A percentile compares a stretch with the other conserved stretches of the same genome.
Evolutionary conservation across 2,888 invertebrate genomes (phyloP).

Genomic region (Amblyjoppa proteus): DNA sequence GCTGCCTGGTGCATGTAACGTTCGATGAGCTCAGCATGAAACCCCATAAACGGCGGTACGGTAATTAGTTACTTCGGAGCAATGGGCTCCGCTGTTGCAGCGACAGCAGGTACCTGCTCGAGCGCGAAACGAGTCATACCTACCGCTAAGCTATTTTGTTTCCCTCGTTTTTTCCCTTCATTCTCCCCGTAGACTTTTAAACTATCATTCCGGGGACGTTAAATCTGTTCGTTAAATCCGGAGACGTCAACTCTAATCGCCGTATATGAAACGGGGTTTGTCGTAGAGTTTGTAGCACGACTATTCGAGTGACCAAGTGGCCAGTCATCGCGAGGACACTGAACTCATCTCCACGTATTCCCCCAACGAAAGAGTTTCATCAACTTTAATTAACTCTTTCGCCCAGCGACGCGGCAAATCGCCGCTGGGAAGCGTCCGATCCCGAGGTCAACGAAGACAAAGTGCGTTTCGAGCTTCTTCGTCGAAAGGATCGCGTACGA

Average conservation of each 20-base stretch:
- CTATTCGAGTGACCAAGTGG: conserved; percentile 40
- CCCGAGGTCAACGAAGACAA: conserved; percentile 15
- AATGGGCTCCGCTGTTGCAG: conserved; percentile 13
- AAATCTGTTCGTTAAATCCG: conserved; percentile 47
- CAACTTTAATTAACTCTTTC: conserved; percentile 11
- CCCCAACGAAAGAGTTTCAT: conserved; percentile 5
- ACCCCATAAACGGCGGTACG: conserved; percentile 69
- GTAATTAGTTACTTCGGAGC: conserved; percentile 68
- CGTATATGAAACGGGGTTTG: background rate
- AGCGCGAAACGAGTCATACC: conserved; percentile 53
- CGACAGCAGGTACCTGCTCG: conserved; percentile 63
- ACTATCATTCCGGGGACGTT: conserved; percentile 43
- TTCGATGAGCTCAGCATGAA: conserved; percentile 65
- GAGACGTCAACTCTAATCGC: conserved; percentile 52
- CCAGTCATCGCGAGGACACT: background rate
- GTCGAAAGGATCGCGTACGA: background rate
- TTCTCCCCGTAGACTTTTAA: conserved; percentile 40
- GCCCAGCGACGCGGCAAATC: background rate
- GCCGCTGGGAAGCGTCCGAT: background rate
- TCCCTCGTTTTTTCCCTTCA: background rate
- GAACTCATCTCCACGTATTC: conserved; percentile 6
- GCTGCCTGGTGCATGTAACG: conserved; percentile 53
- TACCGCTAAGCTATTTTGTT: conserved; percentile 43
- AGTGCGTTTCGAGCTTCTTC: background rate
- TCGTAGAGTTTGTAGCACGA: conserved; percentile 49